Evolutionary conservation across 2,113 vertebrate species (phyloP), one percentile per base, ranked within the genome.

Genomic region (Saccopteryx leptura): DNA sequence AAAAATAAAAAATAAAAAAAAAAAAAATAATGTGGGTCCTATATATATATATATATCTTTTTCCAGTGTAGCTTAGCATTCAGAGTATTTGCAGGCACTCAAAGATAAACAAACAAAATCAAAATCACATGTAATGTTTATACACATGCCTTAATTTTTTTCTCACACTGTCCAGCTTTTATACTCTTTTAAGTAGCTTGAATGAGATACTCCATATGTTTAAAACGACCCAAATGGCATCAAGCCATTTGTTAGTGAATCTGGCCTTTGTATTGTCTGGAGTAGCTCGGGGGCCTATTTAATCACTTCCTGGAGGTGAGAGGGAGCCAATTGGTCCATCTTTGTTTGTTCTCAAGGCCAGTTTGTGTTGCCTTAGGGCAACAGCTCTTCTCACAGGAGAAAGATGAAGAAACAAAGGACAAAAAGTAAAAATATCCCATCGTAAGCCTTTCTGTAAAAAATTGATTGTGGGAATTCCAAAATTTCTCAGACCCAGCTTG

Each of bases 221-320:
- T 94, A 50, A 66, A 93, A 58, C 68, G 94, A 93, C 88, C 90
- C 94, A 91, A 60, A 75, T 81, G 91, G 12, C 50, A 66, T 72
- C 72, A 80, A 58, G 19, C 46, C 46, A 2, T 80, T 88, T 28
- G 46, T 82, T 46, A 9, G 58, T 94, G 95, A 95, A 83, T 89
- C 81, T 58, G 33, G 68, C 79, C 95, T 97, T 95, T 97, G 96
- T 90, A 4, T 79, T 54, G 1, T 18, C 1, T 10, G 24, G 72
- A 82, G 56, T 72, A 23, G 33, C 80, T 60, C 48, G 26, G 66
- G 66, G 74, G 84, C 61, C 81, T 91, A 2, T 89, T 94, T 85
- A 91, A 91, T 94, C 91, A 58, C 65, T 97, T 96, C 94, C 95
- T 91, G 93, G 81, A 61, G 71, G 52, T 76, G 74, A 63, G 23